Evolutionary conservation across 2,797 vertebrate species (phyloP).

Genomic region (Centropyge bicolor): DNA sequence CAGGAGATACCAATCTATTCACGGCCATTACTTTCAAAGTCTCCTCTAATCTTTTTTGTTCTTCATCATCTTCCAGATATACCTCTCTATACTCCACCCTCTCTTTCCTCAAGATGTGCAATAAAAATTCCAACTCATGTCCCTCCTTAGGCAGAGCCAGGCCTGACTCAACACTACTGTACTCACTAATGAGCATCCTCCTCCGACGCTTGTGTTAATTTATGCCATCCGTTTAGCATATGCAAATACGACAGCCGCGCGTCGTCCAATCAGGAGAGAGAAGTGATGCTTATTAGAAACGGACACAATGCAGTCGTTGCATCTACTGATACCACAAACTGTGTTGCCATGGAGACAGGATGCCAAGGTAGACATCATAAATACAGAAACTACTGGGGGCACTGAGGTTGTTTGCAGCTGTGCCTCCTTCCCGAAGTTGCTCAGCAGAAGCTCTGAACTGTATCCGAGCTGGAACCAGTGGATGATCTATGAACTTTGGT

Average conservation of each 20-base stretch:
- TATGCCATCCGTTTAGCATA: constrained; percentile 50
- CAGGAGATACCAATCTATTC: constrained; percentile 40
- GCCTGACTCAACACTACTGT: constrained; percentile 23
- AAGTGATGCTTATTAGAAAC: constrained; percentile 51
- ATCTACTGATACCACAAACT: constrained; percentile 35
- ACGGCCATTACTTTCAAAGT: constrained; percentile 28
- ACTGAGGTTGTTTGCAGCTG: constrained; percentile 36
- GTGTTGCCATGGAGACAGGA: constrained; percentile 84
- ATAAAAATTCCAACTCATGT: constrained; percentile 10
- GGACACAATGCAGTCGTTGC: constrained; percentile 51
- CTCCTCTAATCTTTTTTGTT: constrained; percentile 28
- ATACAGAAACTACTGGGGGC: constrained; percentile 47
- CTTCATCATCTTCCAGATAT: constrained; percentile 35
- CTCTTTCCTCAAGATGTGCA: background rate
- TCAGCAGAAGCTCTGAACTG: constrained; percentile 26
- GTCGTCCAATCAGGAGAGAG: constrained; percentile 39
- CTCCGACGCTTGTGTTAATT: constrained; percentile 23
- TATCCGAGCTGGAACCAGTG: constrained; percentile 12
- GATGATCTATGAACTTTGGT: constrained; percentile 45
- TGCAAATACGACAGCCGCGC: constrained; percentile 20
- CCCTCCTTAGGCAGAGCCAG: background rate
- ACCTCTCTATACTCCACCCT: background rate
- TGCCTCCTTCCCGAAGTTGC: constrained; percentile 13
- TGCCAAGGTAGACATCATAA: constrained; percentile 72
- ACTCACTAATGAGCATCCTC: constrained; percentile 33